Conservation (phyloP, 37 sponge, comb jelly and placozoan species). For the Ephydatia muelleri region DNA sequence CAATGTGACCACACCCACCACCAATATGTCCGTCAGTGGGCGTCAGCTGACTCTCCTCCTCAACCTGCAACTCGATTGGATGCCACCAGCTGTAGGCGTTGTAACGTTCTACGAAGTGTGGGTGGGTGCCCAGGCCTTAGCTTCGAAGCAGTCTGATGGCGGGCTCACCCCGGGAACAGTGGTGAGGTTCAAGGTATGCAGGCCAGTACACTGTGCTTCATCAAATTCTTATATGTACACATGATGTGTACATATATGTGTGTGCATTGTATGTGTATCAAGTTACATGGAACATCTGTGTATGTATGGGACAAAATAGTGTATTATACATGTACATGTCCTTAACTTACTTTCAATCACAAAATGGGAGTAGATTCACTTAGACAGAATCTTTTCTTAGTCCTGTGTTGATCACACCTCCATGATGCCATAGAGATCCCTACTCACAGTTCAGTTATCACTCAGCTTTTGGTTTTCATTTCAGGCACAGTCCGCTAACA, state of each 20-base stretch:
- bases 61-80: background rate
- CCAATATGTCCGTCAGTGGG: background rate
- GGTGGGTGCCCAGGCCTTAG: background rate
- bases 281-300: background rate
- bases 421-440: too few species aligned
- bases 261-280: background rate
- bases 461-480: background rate
- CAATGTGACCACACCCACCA: background rate
- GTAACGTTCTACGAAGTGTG: background rate
- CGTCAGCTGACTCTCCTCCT: background rate
- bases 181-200: background rate
- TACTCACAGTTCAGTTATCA: too few species aligned
- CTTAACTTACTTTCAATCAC: too few species aligned
- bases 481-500: background rate
- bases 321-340: background rate
- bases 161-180: background rate
- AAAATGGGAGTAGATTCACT: too few species aligned
- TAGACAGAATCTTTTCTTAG: too few species aligned
- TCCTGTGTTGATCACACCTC: too few species aligned
- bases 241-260: background rate
- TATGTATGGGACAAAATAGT: background rate
- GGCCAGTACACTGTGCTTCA: too few species aligned
- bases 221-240: background rate
- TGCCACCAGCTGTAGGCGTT: background rate
- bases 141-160: background rate